A percentile compares a stretch with the other conserved stretches of the same genome.
Conservation (phyloP, 1,140 invertebrate species). For the Epicauta chinensis region DNA sequence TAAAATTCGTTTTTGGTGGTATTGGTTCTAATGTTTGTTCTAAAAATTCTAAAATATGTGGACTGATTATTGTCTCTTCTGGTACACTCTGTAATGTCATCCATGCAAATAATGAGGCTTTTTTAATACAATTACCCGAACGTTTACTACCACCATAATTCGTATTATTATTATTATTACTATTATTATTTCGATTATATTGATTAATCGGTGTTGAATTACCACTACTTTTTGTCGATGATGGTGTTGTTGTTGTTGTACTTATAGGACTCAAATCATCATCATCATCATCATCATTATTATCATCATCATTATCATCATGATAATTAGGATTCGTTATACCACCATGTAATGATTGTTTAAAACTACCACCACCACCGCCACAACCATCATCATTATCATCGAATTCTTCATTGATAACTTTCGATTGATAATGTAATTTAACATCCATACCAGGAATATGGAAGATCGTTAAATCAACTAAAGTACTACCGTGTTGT, state of each 20-base stretch:
- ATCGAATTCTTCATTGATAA: slow-evolving; percentile 22
- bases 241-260: background rate
- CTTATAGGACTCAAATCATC: too few species aligned
- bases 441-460: slow-evolving; percentile 93
- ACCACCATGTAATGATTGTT: slow-evolving; percentile 27
- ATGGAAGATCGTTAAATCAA: slow-evolving; percentile 86
- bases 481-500: slow-evolving; percentile 48
- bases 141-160: too few species aligned
- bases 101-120: slow-evolving; percentile 92
- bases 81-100: slow-evolving; percentile 92
- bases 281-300: background rate
- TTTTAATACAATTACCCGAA: slow-evolving; percentile 63
- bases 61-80: slow-evolving; percentile 92
- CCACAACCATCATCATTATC: too few species aligned
- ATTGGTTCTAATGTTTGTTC: slow-evolving; percentile 94
- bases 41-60: slow-evolving; percentile 89
- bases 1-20: slow-evolving; percentile 56
- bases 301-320: slow-evolving; percentile 20
- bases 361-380: too few species aligned
- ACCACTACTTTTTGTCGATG: slow-evolving; percentile 19
- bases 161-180: too few species aligned
- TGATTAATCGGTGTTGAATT: slow-evolving; percentile 16
- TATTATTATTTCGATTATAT: too few species aligned
- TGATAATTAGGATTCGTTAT: slow-evolving; percentile 41
- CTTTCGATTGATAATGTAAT: slow-evolving; percentile 85